Conservation (phyloP, 1,140 invertebrate species). For the Vanessa atalanta region DNA sequence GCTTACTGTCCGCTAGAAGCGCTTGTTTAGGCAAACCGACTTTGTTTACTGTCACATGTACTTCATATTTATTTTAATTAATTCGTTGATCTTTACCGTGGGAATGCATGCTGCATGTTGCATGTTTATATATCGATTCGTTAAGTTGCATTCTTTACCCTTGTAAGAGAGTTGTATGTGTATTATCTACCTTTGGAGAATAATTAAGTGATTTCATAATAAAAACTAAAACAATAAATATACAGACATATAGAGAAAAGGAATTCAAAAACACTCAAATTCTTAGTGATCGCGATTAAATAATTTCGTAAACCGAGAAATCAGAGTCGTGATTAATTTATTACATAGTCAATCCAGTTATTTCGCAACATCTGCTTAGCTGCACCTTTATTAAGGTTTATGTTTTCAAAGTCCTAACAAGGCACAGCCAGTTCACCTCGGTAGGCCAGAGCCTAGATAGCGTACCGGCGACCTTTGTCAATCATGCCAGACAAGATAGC, state of each 20-base stretch:
- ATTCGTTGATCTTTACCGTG: slow-evolving; percentile 15
- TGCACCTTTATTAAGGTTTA: slow-evolving; percentile 25
- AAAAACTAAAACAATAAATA: background rate
- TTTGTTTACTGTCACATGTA: slow-evolving; percentile 38
- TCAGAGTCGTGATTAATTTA: slow-evolving; percentile 15
- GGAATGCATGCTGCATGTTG: slow-evolving; percentile 3
- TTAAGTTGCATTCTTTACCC: background rate
- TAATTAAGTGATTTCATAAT: background rate
- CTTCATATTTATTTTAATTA: slow-evolving; percentile 25
- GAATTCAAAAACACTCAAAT: too few species aligned
- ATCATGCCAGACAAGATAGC: slow-evolving; percentile 44
- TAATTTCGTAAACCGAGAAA: slow-evolving; percentile 6
- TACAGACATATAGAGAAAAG: too few species aligned
- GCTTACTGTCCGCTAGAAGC: slow-evolving; percentile 40
- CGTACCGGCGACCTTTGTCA: slow-evolving; percentile 56
- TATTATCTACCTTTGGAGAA: background rate
- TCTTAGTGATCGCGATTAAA: background rate
- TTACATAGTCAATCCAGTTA: slow-evolving; percentile 22
- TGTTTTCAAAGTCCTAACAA: slow-evolving; percentile 34
- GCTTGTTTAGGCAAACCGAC: slow-evolving; percentile 47
- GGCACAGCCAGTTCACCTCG: slow-evolving; percentile 47
- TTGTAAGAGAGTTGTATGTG: background rate
- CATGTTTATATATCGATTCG: background rate
- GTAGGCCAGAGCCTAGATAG: slow-evolving; percentile 25
- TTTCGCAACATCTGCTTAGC: slow-evolving; percentile 37